Percentiles rank a stretch among this genome's conserved stretches.
phyloP scores from a whole-genome alignment of 2,113 vertebrate species.

The Saguinus midas region DNA sequence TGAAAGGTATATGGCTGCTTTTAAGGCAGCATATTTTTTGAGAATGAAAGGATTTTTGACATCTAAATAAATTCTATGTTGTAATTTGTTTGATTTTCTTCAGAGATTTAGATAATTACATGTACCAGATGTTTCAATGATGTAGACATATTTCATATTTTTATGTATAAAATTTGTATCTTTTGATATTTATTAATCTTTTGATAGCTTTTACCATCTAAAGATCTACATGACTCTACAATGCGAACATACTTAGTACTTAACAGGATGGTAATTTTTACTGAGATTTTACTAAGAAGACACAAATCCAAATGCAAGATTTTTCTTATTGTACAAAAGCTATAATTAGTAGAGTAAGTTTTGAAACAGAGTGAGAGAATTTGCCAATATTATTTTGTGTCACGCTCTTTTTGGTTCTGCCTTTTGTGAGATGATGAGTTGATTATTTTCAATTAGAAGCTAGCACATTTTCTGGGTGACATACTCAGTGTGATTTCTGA shows the following conservation, averaged over 20 bases:
- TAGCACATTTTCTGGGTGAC: neutral
- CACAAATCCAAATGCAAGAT: neutral
- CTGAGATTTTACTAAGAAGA: slow-evolving; percentile 5
- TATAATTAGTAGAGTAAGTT: neutral
- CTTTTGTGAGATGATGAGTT: neutral
- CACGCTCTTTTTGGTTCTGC: neutral
- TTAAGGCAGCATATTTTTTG: neutral
- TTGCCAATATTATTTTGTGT: neutral
- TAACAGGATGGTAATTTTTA: neutral
- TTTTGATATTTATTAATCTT: neutral
- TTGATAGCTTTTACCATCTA: neutral
- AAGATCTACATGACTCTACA: neutral
- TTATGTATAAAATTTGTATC: neutral
- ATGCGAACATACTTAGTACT: neutral
- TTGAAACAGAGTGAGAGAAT: neutral
- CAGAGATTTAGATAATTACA: neutral
- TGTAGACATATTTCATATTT: neutral
- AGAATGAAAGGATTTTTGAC: neutral
- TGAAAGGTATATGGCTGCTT: neutral
- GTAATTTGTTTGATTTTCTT: neutral
- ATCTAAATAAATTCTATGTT: neutral
- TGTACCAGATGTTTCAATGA: neutral
- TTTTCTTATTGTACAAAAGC: neutral
- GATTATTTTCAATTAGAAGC: neutral
- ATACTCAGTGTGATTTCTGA: neutral